Base-by-base conservation (phyloP, 2,797 vertebrate species). In the Momotus momota region DNA sequence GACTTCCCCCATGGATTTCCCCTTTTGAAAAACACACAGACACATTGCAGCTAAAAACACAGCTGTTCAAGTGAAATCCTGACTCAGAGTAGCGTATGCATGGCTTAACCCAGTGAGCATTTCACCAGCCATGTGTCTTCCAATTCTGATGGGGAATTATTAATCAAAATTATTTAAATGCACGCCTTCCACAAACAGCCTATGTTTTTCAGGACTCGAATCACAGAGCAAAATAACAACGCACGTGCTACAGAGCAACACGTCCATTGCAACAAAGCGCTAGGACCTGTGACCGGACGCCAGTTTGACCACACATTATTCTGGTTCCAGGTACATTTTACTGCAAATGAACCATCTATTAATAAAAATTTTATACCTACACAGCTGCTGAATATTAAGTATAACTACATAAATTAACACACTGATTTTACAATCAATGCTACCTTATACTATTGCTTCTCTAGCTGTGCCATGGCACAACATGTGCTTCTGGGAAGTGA, bases 51-150 rank as follows among this genome's bases (percentile, higher is more conserved):
- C 69, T 60, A 80, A 67, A 75, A 45, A 3, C 74, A 26, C 74
- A 91, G 85, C 66, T 94, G 94, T 52, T 93, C 51, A 35, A 51
- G 62, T 18, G 46, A 86, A 90, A 86, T 79, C 87, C 91, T 26
- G 45, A 57, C 52, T 87, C 7, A 0, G 77, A 46, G 35, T 20
- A 55, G 52, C 0, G 2, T 54, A 62, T 0, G 58, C 46, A 54
- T 48, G 6, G 81, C 85, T 94, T 45, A 69, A 51, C 61, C 38
- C 27, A 94, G 60, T 2, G 25, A 80, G 62, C 45, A 9, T 8
- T 54, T 62, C 75, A 41, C 17, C 77, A 33, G 54, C 69, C 88
- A 16, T 10, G 3, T 3, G 8, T 41, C 51, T 80, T 67, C 57
- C 11, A 7, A 4, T 7, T 41, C 83, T 40, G 35, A 78, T 21